These are phyloP conservation scores for Corvus hawaiiensis DNA, from an alignment of 2,113 vertebrate genomes.

Conservation along the genomic window DNA sequence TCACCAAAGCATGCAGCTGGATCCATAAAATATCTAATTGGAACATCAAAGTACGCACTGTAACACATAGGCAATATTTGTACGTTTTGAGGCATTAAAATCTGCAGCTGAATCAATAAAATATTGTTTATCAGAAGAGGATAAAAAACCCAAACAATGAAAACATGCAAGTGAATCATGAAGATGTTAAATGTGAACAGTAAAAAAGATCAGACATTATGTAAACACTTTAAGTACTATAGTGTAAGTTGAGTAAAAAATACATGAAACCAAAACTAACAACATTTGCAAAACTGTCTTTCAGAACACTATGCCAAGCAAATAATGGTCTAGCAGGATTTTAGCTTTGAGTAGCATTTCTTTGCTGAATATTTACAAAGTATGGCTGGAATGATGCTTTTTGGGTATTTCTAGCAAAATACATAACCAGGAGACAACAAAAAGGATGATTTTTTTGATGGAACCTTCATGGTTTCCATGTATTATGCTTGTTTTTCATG, in stretches of 20 bases:
- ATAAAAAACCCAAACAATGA: background rate
- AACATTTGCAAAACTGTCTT: background rate
- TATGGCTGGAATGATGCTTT: background rate
- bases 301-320: background rate
- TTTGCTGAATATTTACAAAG: background rate
- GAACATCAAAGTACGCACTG: background rate
- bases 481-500: background rate
- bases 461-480: background rate
- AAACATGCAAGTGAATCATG: background rate
- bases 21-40: constrained; percentile 20
- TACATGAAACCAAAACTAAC: background rate
- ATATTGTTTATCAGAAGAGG: background rate
- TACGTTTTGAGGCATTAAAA: constrained; percentile 14
- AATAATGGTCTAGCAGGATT: background rate
- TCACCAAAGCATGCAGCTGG: constrained; percentile 24
- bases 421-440: background rate
- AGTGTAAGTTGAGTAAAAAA: background rate
- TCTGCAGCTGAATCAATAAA: constrained; percentile 56
- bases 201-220: background rate
- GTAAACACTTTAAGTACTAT: background rate
- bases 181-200: background rate
- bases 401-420: background rate
- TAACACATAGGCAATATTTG: background rate
- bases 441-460: background rate
- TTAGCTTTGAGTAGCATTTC: background rate